Evolutionary conservation across 2,113 vertebrate species (phyloP).

Genomic region (Corvus hawaiiensis): DNA sequence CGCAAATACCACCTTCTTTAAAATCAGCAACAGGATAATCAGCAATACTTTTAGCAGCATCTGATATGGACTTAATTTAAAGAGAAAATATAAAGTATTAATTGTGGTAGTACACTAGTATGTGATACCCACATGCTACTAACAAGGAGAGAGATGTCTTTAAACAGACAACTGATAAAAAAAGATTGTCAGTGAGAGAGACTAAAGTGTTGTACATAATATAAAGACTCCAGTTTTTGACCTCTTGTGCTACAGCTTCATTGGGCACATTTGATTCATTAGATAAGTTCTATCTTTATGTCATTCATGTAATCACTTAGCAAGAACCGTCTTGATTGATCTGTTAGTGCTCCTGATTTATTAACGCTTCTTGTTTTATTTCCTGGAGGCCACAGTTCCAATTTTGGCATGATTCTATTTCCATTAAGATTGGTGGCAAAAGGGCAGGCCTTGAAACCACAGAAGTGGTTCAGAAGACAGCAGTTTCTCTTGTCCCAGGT

Average conservation of each 20-base stretch:
- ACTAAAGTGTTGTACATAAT: background rate
- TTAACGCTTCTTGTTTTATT: background rate
- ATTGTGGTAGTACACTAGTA: background rate
- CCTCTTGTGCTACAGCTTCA: background rate
- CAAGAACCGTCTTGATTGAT: background rate
- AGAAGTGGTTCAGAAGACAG: background rate
- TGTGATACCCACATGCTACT: background rate
- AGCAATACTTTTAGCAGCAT: background rate
- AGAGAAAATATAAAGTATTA: background rate
- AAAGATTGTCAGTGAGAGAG: background rate
- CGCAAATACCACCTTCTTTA: background rate
- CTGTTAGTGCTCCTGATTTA: background rate
- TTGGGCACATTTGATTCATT: background rate
- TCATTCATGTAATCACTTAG: background rate
- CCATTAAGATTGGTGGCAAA: constrained; percentile 15
- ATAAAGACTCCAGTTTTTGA: background rate
- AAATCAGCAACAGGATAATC: background rate
- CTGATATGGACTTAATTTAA: background rate
- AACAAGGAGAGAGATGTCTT: background rate
- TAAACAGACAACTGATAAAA: background rate
- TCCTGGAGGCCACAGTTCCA: background rate
- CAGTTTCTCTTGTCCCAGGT: background rate
- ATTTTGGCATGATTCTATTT: constrained; percentile 11
- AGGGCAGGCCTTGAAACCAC: constrained; percentile 2
- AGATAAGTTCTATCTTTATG: background rate